A percentile compares a stretch with the other conserved stretches of the same genome.
phyloP scores from a whole-genome alignment of 2,113 vertebrate species.

The Corydoras sp. region DNA sequence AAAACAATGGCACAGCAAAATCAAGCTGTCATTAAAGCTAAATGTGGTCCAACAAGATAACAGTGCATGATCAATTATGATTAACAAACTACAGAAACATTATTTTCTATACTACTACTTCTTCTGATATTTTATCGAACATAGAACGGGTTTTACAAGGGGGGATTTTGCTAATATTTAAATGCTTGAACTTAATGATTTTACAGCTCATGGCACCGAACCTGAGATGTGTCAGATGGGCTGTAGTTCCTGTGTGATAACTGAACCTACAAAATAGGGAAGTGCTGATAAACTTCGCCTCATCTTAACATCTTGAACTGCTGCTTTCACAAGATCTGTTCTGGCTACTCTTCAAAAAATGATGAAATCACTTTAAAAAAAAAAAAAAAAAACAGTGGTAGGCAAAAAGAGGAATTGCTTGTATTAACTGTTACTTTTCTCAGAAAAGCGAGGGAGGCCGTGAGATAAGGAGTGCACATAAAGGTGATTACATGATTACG shows the following conservation, averaged over 20 bases:
- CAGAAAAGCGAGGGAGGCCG: slow-evolving; percentile 55
- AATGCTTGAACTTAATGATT: not conserved
- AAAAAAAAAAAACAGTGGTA: not conserved
- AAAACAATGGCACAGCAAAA: too few species aligned
- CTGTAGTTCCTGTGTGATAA: slow-evolving; percentile 5
- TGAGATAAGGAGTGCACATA: slow-evolving; percentile 40
- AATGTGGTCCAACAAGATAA: too few species aligned
- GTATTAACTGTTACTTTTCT: slow-evolving; percentile 49
- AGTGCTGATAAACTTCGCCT: slow-evolving; percentile 45
- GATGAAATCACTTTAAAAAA: too few species aligned
- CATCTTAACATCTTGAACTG: slow-evolving; percentile 52
- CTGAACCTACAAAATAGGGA: slow-evolving; percentile 51
- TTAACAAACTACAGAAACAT: too few species aligned
- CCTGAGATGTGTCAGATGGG: not conserved
- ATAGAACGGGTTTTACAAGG: too few species aligned
- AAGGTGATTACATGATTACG: slow-evolving; percentile 55
- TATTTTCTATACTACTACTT: too few species aligned
- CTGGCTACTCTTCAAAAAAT: slow-evolving; percentile 48
- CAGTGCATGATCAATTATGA: too few species aligned
- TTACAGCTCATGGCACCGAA: not conserved
- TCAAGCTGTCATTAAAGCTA: too few species aligned
- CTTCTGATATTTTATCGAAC: too few species aligned
- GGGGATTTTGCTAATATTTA: too few species aligned
- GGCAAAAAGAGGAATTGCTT: slow-evolving; percentile 41
- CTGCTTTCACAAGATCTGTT: slow-evolving; percentile 55